Evolutionary conservation across 2,797 vertebrate species (phyloP).

Genomic region (Gallinago solitaria): DNA sequence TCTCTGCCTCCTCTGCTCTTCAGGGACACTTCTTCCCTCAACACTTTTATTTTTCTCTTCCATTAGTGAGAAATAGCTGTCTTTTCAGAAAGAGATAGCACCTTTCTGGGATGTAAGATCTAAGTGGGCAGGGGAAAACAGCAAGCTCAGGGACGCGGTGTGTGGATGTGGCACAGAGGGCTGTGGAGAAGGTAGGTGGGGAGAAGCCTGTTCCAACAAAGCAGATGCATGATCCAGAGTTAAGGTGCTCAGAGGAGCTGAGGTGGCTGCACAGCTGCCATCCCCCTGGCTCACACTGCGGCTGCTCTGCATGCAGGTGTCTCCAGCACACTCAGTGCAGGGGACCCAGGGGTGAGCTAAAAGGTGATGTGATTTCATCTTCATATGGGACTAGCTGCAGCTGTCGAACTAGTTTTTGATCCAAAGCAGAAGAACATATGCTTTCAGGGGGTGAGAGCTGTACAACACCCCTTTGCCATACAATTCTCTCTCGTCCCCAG

Average conservation of each 20-base stretch:
- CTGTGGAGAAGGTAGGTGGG: background rate
- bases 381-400: background rate
- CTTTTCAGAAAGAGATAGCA: constrained; percentile 4
- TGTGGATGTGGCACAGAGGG: background rate
- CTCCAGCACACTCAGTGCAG: background rate
- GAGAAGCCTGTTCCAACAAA: background rate
- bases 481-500: background rate
- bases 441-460: background rate
- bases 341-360: background rate
- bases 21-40: background rate
- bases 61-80: background rate
- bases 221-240: background rate
- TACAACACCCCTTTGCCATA: background rate
- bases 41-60: background rate
- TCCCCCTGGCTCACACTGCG: background rate
- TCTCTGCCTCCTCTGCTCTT: background rate
- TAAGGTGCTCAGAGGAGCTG: rapidly evolving
- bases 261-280: background rate
- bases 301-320: background rate
- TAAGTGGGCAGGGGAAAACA: background rate
- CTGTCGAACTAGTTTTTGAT: background rate
- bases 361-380: background rate
- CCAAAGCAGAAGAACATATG: background rate
- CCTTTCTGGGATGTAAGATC: background rate
- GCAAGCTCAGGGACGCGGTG: background rate